A percentile compares a stretch with the other conserved stretches of the same genome.
Evolutionary conservation across 2,113 vertebrate genomes (phyloP).

Genomic region (Myodes glareolus): DNA sequence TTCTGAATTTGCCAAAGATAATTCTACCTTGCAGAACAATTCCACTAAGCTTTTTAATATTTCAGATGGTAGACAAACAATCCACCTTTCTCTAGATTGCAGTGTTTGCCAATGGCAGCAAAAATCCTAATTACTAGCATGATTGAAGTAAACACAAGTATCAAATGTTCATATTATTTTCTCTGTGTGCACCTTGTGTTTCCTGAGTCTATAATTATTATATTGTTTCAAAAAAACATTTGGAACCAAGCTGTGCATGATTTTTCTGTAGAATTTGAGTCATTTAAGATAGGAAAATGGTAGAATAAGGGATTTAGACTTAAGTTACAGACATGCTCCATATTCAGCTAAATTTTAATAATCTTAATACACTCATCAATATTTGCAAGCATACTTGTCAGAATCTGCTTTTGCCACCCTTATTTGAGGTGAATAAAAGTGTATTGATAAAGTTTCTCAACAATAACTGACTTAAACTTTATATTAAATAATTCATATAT

Average conservation of each 20-base stretch:
- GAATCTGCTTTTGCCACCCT: neutral
- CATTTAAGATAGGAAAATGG: neutral
- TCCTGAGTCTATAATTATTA: neutral
- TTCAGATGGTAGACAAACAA: neutral
- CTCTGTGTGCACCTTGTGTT: neutral
- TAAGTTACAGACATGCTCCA: neutral
- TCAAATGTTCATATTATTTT: neutral
- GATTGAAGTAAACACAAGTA: neutral
- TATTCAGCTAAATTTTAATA: neutral
- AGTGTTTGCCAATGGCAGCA: neutral
- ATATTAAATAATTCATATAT: neutral
- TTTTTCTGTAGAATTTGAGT: neutral
- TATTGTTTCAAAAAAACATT: neutral
- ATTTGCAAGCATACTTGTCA: neutral
- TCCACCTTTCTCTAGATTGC: neutral
- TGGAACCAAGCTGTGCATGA: neutral
- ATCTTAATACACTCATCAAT: neutral
- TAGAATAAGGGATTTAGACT: neutral
- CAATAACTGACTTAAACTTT: neutral
- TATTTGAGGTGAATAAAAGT: neutral
- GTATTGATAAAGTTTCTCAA: neutral
- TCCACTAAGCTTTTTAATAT: neutral
- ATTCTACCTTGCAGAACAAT: neutral
- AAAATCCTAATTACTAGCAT: neutral
- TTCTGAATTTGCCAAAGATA: neutral